phyloP scores from a whole-genome alignment of 1,140 invertebrate species.

The Vanessa tameamea region DNA sequence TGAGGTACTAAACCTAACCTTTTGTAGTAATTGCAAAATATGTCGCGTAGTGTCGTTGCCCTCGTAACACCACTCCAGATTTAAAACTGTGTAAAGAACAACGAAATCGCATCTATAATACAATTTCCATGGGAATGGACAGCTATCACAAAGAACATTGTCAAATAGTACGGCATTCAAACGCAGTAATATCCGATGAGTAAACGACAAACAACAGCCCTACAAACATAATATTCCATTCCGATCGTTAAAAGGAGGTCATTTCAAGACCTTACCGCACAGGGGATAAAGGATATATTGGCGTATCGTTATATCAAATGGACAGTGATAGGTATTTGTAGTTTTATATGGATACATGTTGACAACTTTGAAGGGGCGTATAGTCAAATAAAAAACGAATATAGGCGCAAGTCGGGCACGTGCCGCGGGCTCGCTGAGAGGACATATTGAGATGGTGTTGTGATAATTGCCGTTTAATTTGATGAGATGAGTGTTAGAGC shows the following conservation, averaged over 20 bases:
- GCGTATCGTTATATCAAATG: background rate
- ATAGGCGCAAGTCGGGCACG: slow-evolving; percentile 58
- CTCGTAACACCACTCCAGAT: slow-evolving; percentile 29
- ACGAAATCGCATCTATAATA: slow-evolving; percentile 53
- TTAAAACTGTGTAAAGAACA: slow-evolving; percentile 43
- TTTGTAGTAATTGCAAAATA: background rate
- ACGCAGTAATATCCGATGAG: slow-evolving; percentile 69
- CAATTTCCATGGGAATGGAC: slow-evolving; percentile 66
- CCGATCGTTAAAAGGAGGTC: background rate
- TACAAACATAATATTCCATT: slow-evolving; percentile 44
- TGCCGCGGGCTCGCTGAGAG: slow-evolving; percentile 49
- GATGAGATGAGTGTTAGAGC: slow-evolving; percentile 42
- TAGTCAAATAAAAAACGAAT: slow-evolving; percentile 78
- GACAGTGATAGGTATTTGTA: slow-evolving; percentile 8
- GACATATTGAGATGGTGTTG: slow-evolving; percentile 68
- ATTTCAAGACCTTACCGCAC: slow-evolving; percentile 16
- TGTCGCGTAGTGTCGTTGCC: slow-evolving; percentile 14
- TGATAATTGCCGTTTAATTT: slow-evolving; percentile 72
- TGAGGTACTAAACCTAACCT: background rate
- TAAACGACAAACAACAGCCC: slow-evolving; percentile 59
- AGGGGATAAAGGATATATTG: slow-evolving; percentile 11
- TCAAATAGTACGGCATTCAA: slow-evolving; percentile 66
- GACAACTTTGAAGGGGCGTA: slow-evolving; percentile 69
- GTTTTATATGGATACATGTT: slow-evolving; percentile 63
- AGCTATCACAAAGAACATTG: slow-evolving; percentile 57